phyloP scores from a whole-genome alignment of 2,113 vertebrate species.

The Plecturocebus donacophilus region DNA sequence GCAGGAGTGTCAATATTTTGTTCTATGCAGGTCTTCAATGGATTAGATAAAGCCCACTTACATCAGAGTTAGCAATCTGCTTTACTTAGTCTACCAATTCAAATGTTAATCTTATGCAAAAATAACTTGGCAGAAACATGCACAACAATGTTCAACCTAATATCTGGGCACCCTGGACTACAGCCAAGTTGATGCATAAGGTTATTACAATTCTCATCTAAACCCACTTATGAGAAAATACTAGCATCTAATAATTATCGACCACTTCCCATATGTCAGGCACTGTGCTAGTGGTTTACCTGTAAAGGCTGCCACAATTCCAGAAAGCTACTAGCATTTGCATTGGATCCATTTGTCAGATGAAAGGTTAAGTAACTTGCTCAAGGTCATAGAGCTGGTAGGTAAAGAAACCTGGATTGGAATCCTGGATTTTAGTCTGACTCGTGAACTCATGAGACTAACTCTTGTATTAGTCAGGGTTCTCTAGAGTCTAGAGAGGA shows the following conservation, averaged over 20 bases:
- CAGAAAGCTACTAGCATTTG: neutral
- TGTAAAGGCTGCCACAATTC: neutral
- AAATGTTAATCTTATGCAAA: neutral
- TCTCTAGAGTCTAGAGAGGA: too few species aligned
- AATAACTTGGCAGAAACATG: neutral
- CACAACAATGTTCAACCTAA: neutral
- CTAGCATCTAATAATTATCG: neutral
- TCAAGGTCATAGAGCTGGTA: neutral
- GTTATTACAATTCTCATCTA: neutral
- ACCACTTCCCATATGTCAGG: neutral
- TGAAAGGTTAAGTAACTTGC: neutral
- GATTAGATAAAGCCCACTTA: neutral
- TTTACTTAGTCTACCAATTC: neutral
- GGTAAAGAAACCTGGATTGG: neutral
- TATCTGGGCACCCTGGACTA: neutral
- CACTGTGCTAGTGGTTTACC: neutral
- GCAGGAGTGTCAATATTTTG: neutral
- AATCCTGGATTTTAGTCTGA: neutral
- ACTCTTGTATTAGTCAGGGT: too few species aligned
- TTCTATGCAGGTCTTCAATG: neutral
- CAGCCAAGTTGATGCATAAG: neutral
- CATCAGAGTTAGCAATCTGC: neutral
- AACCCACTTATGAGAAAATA: neutral
- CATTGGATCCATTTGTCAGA: neutral
- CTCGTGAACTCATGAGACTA: neutral